Base-by-base conservation (phyloP, 2,888 invertebrate species). In the Drosophila suboccidentalis region DNA sequence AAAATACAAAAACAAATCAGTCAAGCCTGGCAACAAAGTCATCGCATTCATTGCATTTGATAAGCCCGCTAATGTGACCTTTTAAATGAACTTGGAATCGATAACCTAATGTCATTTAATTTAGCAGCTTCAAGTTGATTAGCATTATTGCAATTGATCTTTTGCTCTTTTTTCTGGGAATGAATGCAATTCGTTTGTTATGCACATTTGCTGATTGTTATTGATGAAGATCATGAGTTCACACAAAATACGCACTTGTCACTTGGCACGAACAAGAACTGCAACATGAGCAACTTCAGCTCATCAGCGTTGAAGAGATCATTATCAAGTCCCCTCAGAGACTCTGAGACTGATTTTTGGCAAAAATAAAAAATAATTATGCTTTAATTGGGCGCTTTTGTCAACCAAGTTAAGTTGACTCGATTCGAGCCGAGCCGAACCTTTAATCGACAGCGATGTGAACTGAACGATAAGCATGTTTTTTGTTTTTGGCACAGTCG, bases 301-400 rank as follows among this genome's bases (percentile, higher is more conserved):
- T 32, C 50, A 50, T 36, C 50, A 46, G 4, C 41, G 5, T 36
- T 38, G 51, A 36, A 36, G 34, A 17, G 46, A 62, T 60, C 10
- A 6, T 34, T 60, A 50, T 61, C 60, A 34, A 34, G 34, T 3
- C 5, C 13, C 39, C 41, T 26, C 11, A 49, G 22, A 53, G 36
- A 43, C 55, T 71, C 67, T n/a, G n/a, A 46, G 46, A n/a, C 10
- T 53, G 46, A n/a, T 6, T 53, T 55, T 53, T 44, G 57, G 60
- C 59, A 79, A 72, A 73, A 72, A 73, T 61, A 69, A 70, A 80
- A 73, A 68, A 32, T 41, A 90, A 90, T 90, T 87, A 90, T 87
- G 83, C 79, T 87, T 89, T 89, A 90, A 90, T 90, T 90, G 89
- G 89, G 75, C 77, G 74, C 82, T 83, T 90, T 84, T 82, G 87